Evolutionary conservation across 2,797 vertebrate species (phyloP), one percentile per base, ranked within the genome.

Genomic region (Dendrocincla fuliginosa): DNA sequence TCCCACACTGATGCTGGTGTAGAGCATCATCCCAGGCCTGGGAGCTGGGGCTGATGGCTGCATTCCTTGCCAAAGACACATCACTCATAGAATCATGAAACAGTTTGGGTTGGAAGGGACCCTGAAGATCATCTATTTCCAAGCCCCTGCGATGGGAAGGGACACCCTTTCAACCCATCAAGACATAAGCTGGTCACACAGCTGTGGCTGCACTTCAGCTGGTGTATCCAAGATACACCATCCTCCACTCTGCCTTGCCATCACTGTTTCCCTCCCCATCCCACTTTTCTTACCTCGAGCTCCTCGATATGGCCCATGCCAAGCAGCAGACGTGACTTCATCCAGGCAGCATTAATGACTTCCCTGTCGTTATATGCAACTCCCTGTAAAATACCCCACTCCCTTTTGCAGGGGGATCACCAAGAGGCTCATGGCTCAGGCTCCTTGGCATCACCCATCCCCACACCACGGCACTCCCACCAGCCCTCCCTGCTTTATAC

Each of bases 261-360:
- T 24, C 49, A 6, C 17, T 2, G 0, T 44, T 46, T 39, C 65
- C 71, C 35, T 75, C 6, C 0, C 46, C 59, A 18, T 37, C 32
- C 68, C 1, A 1, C 15, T 7, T 59, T 46, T 57, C 76, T 76
- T 6, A 42, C 39, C 69, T 46, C 5, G 7, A 73, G 35, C 46
- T 65, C 42, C 55, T 61, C 0, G 0, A 2, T 1, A 5, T 0
- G 14, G 53, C 41, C 76, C n/a, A 37, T 0, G 0, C 47, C 1
- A 3, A 52, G 87, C 57, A 74, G 69, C 70, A 68, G n/a, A 19
- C 44, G 55, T 0, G 4, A 22, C 67, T 71, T 42, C 3, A 5
- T 49, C 67, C 77, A 27, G 81, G 67, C 57, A 16, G 16, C 37
- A 37, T 2, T 2, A 50, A 80, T 70, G 13, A 37, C 60, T 25